phyloP scores from a whole-genome alignment of 2,113 vertebrate species.

The Austrofundulus limnaeus region DNA sequence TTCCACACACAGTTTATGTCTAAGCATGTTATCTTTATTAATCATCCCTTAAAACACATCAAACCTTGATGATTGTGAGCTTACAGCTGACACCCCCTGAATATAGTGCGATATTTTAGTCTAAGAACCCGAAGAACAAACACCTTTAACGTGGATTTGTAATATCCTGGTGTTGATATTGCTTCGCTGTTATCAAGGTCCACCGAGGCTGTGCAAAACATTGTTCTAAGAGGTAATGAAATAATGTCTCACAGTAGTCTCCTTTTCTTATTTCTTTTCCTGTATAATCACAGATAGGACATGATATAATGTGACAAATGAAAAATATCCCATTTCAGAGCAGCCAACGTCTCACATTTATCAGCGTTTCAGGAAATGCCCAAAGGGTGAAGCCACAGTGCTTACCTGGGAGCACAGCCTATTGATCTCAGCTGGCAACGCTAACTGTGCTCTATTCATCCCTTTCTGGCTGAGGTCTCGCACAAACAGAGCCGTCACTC shows the following conservation, averaged over 20 bases:
- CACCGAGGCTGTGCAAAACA: constrained; percentile 61
- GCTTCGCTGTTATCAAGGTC: constrained; percentile 64
- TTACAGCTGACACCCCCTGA: constrained; percentile 12
- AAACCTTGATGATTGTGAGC: constrained; percentile 40
- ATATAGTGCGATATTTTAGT: constrained; percentile 41
- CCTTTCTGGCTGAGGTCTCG: constrained; percentile 52
- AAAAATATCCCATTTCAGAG: constrained; percentile 67
- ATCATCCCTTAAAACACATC: constrained; percentile 33
- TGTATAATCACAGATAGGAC: constrained; percentile 70
- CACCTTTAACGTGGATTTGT: constrained; percentile 61
- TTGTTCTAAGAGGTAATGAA: constrained; percentile 63
- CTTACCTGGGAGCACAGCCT: constrained; percentile 66
- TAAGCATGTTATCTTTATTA: constrained; percentile 42
- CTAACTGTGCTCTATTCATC: constrained; percentile 69
- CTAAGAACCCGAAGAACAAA: constrained; percentile 29
- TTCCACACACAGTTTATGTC: constrained; percentile 29
- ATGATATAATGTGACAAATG: constrained; percentile 69
- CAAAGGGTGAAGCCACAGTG: constrained; percentile 55
- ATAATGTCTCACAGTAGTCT: constrained; percentile 49
- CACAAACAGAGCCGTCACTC: constrained; percentile 74
- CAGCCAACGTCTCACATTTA: constrained; percentile 50
- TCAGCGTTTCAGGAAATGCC: constrained; percentile 65
- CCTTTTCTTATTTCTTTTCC: constrained; percentile 49
- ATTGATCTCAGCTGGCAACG: constrained; percentile 71
- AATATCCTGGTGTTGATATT: constrained; percentile 72